Evolutionary conservation across 2,113 vertebrate genomes (phyloP).

Genomic region (Cheirogaleus medius): DNA sequence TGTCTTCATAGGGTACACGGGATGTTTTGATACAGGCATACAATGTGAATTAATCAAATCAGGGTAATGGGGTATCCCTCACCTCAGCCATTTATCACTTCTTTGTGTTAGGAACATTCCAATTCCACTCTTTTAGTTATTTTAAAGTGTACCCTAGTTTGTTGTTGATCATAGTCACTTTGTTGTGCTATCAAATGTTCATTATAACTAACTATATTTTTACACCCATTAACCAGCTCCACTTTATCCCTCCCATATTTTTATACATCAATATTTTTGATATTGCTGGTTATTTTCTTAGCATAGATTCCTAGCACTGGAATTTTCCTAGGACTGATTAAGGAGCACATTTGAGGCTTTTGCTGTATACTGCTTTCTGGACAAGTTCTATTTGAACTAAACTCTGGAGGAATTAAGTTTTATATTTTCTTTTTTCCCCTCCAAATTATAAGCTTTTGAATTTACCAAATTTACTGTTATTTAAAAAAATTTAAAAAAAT

Average conservation of each 20-base stretch:
- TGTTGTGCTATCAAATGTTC: no score
- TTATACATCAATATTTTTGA: neutral
- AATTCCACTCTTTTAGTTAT: no score
- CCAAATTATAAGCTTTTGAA: neutral
- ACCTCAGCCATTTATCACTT: no score
- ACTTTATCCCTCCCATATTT: neutral
- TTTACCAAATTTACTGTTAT: neutral
- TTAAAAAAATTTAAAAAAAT: neutral
- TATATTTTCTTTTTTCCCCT: neutral
- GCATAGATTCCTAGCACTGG: neutral
- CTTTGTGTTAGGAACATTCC: no score
- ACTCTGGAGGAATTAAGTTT: neutral
- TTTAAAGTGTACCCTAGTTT: no score
- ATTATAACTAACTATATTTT: no score
- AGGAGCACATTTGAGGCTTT: neutral
- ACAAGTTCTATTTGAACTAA: neutral
- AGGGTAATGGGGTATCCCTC: no score
- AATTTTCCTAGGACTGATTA: neutral
- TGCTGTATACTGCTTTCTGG: neutral
- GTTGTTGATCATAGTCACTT: no score
- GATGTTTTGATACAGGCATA: no score
- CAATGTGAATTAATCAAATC: no score
- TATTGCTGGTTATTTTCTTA: neutral
- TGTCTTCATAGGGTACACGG: no score
- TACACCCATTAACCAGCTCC: no score